These are phyloP conservation scores for Hystrix cristata DNA, from an alignment of 2,113 vertebrate genomes.

Conservation along the genomic window DNA sequence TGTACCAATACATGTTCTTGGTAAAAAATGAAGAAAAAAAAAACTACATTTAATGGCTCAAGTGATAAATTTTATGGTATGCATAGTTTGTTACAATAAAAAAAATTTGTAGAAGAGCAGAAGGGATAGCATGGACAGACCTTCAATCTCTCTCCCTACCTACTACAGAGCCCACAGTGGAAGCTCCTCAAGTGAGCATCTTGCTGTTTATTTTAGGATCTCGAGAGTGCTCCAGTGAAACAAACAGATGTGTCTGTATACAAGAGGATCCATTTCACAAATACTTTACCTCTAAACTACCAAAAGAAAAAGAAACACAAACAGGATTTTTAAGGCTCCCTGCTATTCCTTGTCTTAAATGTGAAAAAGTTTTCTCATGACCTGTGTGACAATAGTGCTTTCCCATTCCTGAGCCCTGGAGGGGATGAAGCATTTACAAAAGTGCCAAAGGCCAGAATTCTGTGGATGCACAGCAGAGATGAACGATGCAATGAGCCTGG, in stretches of 20 bases:
- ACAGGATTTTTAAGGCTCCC: neutral
- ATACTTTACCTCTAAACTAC: neutral
- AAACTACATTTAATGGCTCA: neutral
- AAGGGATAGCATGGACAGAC: neutral
- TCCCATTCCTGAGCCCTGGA: neutral
- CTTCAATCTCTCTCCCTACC: neutral
- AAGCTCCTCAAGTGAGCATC: accelerated
- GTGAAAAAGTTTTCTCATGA: neutral
- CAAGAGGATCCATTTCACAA: neutral
- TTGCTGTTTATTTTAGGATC: neutral
- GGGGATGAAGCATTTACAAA: neutral
- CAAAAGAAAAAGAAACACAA: neutral
- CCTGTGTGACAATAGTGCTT: neutral
- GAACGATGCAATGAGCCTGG: neutral
- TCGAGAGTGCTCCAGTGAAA: neutral
- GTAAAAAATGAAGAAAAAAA: too few relatives aligned
- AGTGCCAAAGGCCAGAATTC: neutral
- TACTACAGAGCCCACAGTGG: too few relatives aligned
- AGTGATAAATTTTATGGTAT: neutral
- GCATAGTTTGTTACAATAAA: neutral
- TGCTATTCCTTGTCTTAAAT: neutral
- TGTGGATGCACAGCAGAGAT: too few relatives aligned
- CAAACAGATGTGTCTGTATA: neutral
- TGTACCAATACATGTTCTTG: too few relatives aligned
- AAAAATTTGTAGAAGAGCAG: neutral